A percentile compares a stretch with the other conserved stretches of the same genome.
These are phyloP conservation scores for Labeo calbasu DNA, from an alignment of 2,797 vertebrate genomes.

Conservation along the genomic window DNA sequence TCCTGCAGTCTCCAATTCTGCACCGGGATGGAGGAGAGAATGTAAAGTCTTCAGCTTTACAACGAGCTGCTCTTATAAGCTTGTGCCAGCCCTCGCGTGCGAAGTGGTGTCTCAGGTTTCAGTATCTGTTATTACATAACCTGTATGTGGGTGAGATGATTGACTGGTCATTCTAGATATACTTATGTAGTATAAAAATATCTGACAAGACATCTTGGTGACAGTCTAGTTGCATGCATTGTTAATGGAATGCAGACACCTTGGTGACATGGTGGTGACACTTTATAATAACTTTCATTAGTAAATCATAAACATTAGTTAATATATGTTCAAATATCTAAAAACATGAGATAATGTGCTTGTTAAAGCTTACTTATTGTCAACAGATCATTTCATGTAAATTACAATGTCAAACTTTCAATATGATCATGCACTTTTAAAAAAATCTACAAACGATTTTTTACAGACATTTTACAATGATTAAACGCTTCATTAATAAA, in stretches of 20 bases:
- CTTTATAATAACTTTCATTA: background rate
- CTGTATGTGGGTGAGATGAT: background rate
- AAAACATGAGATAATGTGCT: too few species aligned
- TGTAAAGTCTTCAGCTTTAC: background rate
- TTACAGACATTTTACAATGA: background rate
- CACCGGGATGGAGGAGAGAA: background rate
- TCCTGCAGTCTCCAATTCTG: background rate
- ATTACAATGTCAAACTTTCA: too few species aligned
- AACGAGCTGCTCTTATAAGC: background rate
- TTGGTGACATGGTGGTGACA: background rate
- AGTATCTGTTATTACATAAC: background rate
- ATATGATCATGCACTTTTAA: too few species aligned
- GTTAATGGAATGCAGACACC: background rate
- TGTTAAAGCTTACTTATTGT: too few species aligned
- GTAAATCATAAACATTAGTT: background rate
- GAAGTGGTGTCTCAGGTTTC: background rate
- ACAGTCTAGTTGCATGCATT: background rate
- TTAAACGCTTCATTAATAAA: background rate
- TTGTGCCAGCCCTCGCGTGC: background rate
- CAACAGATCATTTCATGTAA: too few species aligned
- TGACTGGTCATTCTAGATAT: background rate
- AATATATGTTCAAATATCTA: too few species aligned
- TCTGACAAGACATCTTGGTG: background rate
- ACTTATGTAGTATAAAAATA: background rate
- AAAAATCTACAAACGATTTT: background rate